Evolutionary conservation across 2,797 vertebrate genomes (phyloP), one percentile per base, ranked within the genome.

Genomic region (Enteromius treurensis): DNA sequence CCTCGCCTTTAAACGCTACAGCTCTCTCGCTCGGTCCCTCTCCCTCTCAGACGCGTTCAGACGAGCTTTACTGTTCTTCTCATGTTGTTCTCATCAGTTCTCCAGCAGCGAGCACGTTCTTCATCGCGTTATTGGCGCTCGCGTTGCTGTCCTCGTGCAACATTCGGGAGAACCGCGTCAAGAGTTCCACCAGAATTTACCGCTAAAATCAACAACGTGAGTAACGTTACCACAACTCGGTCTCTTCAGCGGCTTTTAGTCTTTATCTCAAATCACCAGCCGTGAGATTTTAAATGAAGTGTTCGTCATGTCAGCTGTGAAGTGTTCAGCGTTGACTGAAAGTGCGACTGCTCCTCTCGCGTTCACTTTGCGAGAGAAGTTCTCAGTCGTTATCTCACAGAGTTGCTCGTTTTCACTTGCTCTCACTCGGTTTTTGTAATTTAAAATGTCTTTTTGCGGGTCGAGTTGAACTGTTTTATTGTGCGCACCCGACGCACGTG

Each of bases 1-100:
- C 91, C 93, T 94, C 93, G 93, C 94, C 94, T 95, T 94, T 93
- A 93, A 93, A 84, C 90, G 91, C 91, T 88, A 64, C 47, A 60
- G 47, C 70, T 74, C 79, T 71, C 78, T 86, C 80, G 14, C 70
- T 78, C 78, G 5, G 70, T 65, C 90, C 75, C 89, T 26, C 87
- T 88, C 88, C 64, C 90, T 82, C 53, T 87, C 90, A 86, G 88
- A 86, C 85, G 87, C 70, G 73, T 80, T 71, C 23, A 47, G n/a
- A 69, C 87, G 86, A 74, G 87, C 87, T 88, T 90, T 74, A 42
- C 49, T 68, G 82, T 49, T 80, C 23, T 77, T 14, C 65, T 76
- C 77, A 10, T 55, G 4, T 53, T 74, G 26, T 49, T 53, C 42
- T 79, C 29, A 9, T 32, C 34, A 29, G 23, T 68, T 47, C 10